Evolutionary conservation across 2,113 vertebrate species (phyloP).

Genomic region (Paradisaea rubra): DNA sequence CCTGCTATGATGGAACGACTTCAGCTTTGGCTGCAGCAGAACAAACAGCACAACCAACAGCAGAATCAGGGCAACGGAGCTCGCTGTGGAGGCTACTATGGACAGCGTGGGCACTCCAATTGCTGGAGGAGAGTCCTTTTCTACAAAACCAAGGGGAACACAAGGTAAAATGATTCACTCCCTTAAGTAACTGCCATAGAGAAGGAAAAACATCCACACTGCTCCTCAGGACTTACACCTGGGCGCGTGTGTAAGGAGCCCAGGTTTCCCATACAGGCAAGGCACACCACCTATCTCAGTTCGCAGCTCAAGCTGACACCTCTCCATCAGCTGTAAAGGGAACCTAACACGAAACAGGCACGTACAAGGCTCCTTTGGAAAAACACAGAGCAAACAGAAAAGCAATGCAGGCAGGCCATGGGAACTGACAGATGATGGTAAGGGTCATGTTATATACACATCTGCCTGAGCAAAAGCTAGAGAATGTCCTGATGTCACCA

Average conservation of each 20-base stretch:
- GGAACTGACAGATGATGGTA: not conserved
- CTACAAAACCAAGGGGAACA: conserved; percentile 64
- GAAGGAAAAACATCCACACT: not conserved
- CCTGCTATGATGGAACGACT: conserved; percentile 97
- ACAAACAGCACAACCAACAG: conserved; percentile 96
- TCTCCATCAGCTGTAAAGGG: not conserved
- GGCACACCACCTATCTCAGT: not conserved
- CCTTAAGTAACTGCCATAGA: not conserved
- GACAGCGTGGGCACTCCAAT: conserved; percentile 89
- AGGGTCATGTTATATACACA: not conserved
- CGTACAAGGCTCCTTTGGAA: not conserved
- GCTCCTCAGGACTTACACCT: not conserved
- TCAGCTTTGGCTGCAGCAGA: conserved; percentile 95
- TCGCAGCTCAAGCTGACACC: not conserved
- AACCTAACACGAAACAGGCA: not conserved
- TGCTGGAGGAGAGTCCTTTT: conserved; percentile 80
- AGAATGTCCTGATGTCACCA: not conserved
- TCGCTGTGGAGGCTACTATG: conserved; percentile 92
- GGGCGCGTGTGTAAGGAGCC: not conserved
- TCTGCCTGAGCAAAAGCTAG: not conserved
- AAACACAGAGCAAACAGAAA: not conserved
- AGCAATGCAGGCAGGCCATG: not conserved
- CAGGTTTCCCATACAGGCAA: not conserved
- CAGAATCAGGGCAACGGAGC: conserved; percentile 89
- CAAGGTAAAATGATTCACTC: not conserved